These are phyloP conservation scores for Scartelaos histophorus DNA, from an alignment of 2,113 vertebrate genomes.

Conservation along the genomic window DNA sequence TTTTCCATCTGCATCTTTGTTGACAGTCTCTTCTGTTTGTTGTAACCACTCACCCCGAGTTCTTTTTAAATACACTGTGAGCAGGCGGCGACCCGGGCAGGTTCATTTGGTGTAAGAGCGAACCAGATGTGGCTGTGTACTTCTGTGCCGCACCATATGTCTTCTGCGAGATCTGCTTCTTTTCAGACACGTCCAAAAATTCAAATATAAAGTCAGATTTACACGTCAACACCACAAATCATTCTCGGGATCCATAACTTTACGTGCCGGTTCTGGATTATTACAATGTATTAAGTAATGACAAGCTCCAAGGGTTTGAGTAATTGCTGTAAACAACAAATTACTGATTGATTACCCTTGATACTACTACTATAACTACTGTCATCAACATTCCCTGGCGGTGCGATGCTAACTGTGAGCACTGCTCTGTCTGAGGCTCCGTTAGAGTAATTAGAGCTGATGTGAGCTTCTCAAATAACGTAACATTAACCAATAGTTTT, in stretches of 20 bases:
- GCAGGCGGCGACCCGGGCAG: background rate
- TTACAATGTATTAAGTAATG: background rate
- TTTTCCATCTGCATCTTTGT: background rate
- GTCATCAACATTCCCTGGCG: too few species aligned
- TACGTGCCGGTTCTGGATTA: background rate
- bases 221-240: conserved; percentile 1
- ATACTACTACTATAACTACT: too few species aligned
- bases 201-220: background rate
- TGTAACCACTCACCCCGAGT: background rate
- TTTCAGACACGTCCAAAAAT: conserved; percentile 15
- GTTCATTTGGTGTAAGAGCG: conserved; percentile 8
- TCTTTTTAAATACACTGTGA: conserved; percentile 1
- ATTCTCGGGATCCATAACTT: background rate
- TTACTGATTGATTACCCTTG: background rate
- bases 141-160: conserved; percentile 13
- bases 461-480: too few species aligned
- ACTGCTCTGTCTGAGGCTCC: too few species aligned
- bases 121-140: conserved; percentile 6
- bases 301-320: background rate
- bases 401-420: too few species aligned
- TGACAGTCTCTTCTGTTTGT: background rate
- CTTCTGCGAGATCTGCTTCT: conserved; percentile 21
- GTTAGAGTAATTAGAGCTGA: too few species aligned
- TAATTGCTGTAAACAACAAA: background rate
- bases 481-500: too few species aligned